Base-by-base conservation (phyloP, 2,797 vertebrate species). In the Nyctalus aviator region DNA sequence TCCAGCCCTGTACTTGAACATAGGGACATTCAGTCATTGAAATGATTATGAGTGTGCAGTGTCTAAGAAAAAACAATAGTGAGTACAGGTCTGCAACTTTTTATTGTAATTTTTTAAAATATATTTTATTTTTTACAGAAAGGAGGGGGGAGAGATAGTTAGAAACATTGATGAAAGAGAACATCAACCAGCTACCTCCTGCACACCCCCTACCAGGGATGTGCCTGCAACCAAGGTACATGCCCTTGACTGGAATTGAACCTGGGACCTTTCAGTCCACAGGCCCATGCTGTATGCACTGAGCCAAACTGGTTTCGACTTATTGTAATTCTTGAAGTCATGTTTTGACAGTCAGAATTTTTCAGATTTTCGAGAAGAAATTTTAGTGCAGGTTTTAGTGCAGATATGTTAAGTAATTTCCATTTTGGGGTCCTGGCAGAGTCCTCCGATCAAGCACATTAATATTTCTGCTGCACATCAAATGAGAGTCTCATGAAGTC, bases 281-380 rank as follows among this genome's bases (percentile, higher is more conserved):
- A 41, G 37, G 37, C 37, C 37, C 6, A 41, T 7, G 37, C 37
- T 41, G 6, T 41, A 7, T 41, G 1, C 37, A 41, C 37, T 41
- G 37, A 41, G 37, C 37, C 37, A 41, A 41, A 41, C 37, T 41
- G 37, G 37, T 41, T 41, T 41, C 37, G 37, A 41, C 44, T 50
- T 50, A 50, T 50, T 68, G 17, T 82, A 37, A 69, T 82, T 83
- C 10, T 86, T 78, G 44, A 48, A 83, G 12, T 37, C 62, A 41
- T 62, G 7, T 71, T 90, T 72, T 73, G 57, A 83, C 25, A 23
- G n/a, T 84, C 30, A 66, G 10, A 72, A 30, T 82, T 81, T 81
- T 82, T 88, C 10, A 62, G 71, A 64, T 79, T 88, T 89, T 89
- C 35, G 35, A 50, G 21, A 87, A 77, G 18, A 88, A 86, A 64